phyloP scores from a whole-genome alignment of 2,888 invertebrate genomes.

The Cerceris rybyensis region DNA sequence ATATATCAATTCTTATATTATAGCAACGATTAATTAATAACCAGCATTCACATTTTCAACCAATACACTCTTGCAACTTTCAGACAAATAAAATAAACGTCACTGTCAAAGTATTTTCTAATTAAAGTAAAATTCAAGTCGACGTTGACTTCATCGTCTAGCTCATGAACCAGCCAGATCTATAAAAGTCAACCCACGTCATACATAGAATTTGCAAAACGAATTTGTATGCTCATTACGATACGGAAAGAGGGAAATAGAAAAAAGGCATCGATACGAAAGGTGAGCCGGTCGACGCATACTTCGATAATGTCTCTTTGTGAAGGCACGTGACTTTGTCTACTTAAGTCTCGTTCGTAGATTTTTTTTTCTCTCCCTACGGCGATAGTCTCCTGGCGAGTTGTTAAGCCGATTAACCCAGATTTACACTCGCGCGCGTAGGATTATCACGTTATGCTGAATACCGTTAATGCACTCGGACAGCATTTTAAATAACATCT shows the following conservation, averaged over 20 bases:
- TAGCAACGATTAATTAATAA: too few species aligned
- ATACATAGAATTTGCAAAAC: conserved; percentile 5
- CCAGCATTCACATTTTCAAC: too few species aligned
- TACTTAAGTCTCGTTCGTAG: conserved; percentile 19
- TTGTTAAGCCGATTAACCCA: conserved; percentile 67
- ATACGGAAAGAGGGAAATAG: background rate
- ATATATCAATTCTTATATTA: too few species aligned
- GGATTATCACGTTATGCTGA: conserved; percentile 40
- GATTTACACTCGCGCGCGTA: conserved; percentile 41
- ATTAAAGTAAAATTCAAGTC: too few species aligned
- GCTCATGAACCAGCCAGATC: too few species aligned
- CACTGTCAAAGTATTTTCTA: too few species aligned
- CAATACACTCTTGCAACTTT: too few species aligned
- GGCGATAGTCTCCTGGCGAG: conserved; percentile 28
- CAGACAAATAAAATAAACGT: too few species aligned
- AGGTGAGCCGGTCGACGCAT: conserved; percentile 28
- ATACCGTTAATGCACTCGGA: conserved; percentile 46
- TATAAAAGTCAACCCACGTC: conserved; percentile 12
- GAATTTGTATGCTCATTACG: conserved; percentile 25
- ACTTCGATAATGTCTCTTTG: conserved; percentile 39
- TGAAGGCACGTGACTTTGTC: conserved; percentile 24
- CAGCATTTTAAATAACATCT: conserved; percentile 46
- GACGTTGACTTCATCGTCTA: too few species aligned
- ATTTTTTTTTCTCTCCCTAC: conserved; percentile 19
- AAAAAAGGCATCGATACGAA: conserved; percentile 23